Evolutionary conservation across 2,797 vertebrate genomes (phyloP), one percentile per base, ranked within the genome.

Genomic region (Scyliorhinus canicula): DNA sequence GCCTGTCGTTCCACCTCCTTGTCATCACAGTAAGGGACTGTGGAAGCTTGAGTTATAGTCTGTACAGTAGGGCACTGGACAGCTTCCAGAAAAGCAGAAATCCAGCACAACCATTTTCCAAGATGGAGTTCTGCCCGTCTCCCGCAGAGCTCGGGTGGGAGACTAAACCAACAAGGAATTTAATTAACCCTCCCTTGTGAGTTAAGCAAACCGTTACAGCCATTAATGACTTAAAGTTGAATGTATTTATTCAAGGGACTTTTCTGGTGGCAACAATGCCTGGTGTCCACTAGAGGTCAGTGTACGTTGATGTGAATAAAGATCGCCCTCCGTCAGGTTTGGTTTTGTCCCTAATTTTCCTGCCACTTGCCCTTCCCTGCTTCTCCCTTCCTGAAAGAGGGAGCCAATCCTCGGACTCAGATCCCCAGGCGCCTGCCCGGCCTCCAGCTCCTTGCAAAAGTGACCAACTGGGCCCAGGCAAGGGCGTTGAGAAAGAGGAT

Each of bases 241-340:
- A 63, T 47, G 69, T 24, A 69, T 50, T 31, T 31, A 69, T 69
- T 50, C 26, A 14, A 24, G 50, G 47, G 52, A 71, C 1, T 12
- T 14, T 65, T 14, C 63, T 50, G 91, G 7, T 69, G 47, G 7
- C 12, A n/a, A 60, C n/a, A 93, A 44, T 6, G 8, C 44, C 86
- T 65, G 67, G 40, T 5, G 28, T 93, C 91, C 91, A 93, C 91
- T 93, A 71, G 91, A 69, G 91, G 91, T 69, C 91, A 93, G 40
- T 67, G 1, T 93, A 50, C 35, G 44, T 93, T 69, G 47, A 69
- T 69, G 35, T 85, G 31, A 9, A 26, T 35, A 88, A 31, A 55
- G 31, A 1, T n/a, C 31, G 19, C 4, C 35, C 52, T 44, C 52
- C 31, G 11, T 31, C 47, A 35, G 19, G 40, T 44, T 6, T 44